These are phyloP conservation scores for Homalodisca vitripennis DNA, from an alignment of 1,140 invertebrate species.

Conservation along the genomic window DNA sequence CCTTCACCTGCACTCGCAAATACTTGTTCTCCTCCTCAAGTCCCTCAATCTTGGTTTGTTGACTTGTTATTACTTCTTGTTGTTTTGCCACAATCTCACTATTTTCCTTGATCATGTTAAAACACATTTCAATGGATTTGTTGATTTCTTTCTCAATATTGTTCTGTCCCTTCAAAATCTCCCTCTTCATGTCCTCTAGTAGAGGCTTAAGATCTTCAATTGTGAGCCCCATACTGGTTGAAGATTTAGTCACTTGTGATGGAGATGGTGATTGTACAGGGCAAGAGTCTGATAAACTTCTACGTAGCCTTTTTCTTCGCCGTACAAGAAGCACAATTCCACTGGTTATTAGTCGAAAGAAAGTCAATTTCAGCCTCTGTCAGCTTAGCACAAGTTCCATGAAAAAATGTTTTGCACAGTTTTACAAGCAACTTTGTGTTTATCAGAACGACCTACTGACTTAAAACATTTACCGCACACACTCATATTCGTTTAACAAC, in stretches of 20 bases:
- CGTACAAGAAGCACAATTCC: background rate
- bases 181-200: background rate
- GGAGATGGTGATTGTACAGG: background rate
- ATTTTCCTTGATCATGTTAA: background rate
- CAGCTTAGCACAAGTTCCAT: background rate
- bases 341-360: background rate
- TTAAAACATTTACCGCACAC: background rate
- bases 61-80: background rate
- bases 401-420: background rate
- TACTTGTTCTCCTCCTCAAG: conserved; percentile 9
- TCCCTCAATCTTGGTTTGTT: background rate
- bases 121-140: conserved; percentile 12
- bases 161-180: conserved; percentile 10
- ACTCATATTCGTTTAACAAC: too few species aligned
- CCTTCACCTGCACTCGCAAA: background rate
- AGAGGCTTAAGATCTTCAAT: background rate
- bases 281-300: conserved; percentile 8
- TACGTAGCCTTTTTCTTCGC: conserved; percentile 23
- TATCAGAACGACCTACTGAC: background rate
- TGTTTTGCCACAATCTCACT: background rate
- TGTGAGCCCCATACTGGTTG: background rate
- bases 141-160: conserved; percentile 6
- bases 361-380: background rate
- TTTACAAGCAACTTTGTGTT: background rate
- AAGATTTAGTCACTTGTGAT: background rate